Percentiles rank a stretch among this genome's conserved stretches.
Evolutionary conservation across 2,797 vertebrate species (phyloP).

Genomic region (Lithobates sylvaticus): DNA sequence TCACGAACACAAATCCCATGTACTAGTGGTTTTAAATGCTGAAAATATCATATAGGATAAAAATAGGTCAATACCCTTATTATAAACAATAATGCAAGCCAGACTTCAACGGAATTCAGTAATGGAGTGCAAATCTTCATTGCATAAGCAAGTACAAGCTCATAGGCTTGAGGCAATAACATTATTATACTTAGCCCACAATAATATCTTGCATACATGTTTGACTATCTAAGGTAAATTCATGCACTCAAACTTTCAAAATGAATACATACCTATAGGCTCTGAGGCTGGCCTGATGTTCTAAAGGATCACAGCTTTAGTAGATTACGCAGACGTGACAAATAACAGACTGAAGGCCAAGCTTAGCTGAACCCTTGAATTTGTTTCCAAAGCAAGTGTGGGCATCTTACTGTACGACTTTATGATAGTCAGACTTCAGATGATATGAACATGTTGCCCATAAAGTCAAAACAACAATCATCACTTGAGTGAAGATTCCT

Average conservation of each 20-base stretch:
- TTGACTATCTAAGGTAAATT: too few species aligned
- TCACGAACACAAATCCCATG: not conserved
- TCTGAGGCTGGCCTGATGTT: not conserved
- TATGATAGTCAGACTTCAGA: not conserved
- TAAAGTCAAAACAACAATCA: conserved; percentile 14
- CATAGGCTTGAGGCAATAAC: not conserved
- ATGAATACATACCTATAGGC: not conserved
- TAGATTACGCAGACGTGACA: too few species aligned
- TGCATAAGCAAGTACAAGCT: not conserved
- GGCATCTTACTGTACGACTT: conserved; percentile 22
- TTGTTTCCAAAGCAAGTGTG: not conserved
- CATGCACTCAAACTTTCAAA: too few species aligned
- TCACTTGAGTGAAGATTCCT: conserved; percentile 11
- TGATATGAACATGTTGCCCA: not conserved
- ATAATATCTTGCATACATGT: too few species aligned
- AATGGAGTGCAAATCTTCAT: too few species aligned
- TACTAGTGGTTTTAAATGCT: not conserved
- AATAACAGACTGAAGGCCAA: too few species aligned
- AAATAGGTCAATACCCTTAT: not conserved
- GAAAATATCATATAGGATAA: too few species aligned
- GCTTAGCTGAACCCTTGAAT: not conserved
- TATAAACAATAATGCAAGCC: not conserved
- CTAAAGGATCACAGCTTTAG: not conserved
- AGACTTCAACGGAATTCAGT: not conserved
- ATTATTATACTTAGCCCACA: not conserved